Base-by-base conservation (phyloP, 2,888 invertebrate species). In the Entomobrya multifasciata region DNA sequence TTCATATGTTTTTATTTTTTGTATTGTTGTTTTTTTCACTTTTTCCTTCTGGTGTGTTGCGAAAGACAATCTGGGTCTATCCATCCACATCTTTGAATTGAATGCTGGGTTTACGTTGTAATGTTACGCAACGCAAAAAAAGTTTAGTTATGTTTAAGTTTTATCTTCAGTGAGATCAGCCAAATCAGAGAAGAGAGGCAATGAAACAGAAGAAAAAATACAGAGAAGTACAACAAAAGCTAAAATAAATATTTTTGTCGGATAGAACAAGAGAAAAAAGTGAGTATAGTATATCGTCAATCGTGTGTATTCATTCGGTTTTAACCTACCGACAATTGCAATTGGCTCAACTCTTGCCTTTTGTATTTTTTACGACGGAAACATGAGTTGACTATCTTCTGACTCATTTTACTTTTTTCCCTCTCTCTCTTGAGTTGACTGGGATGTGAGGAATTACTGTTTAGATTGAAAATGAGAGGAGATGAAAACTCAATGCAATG, bases 161-260 rank as follows among this genome's bases (percentile, higher is more conserved):
- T 65, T 65, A 65, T 36, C 65, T 17, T n/a, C 36, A 30, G 17
- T 36, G 36, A 65, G 65, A 36, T 60, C 30, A 36, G 65, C 13
- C 36, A 8, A 36, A 8, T 49, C 13, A 13, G 49, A 15, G 13
- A 15, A 49, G 2, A n/a, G 15, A 65, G n/a, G n/a, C n/a, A n/a
- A n/a, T n/a, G n/a, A n/a, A n/a, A 30, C 1, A 41, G 41, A 10
- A 0, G 36, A 15, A 17, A 30, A 36, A 8, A 0, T 4, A 60
- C 17, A 60, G 3, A 60, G n/a, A n/a, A n/a, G n/a, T n/a, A n/a
- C n/a, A n/a, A n/a, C n/a, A n/a, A 17, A 60, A 36, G 17, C 36
- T 36, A 65, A 65, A 65, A 65, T 20, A 65, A 65, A 65, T 36
- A 65, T 41, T 65, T 65, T 65, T 65, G 65, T 65, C 65, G 65